Evolutionary conservation across 2,113 vertebrate genomes (phyloP).

Genomic region (Chaetura pelagica): DNA sequence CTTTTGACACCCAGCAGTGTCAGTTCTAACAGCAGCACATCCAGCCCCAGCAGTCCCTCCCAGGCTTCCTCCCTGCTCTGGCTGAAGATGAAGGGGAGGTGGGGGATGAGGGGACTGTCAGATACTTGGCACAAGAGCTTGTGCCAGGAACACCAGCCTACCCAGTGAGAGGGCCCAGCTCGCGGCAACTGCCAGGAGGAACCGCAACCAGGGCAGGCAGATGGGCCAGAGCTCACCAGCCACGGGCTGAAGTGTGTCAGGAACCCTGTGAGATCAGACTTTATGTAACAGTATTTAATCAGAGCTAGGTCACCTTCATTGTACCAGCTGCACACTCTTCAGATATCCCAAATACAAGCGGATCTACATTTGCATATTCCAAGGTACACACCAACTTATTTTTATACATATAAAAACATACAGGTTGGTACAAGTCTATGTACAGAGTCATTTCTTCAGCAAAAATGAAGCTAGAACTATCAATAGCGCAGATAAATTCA

Average conservation of each 20-base stretch:
- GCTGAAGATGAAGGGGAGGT: background rate
- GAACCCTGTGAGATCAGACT: background rate
- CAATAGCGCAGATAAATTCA: background rate
- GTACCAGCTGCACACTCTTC: rapidly evolving
- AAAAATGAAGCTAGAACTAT: background rate
- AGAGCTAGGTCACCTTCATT: background rate
- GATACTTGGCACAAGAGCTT: background rate
- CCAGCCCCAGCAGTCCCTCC: background rate
- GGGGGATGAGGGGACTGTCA: background rate
- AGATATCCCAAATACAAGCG: background rate
- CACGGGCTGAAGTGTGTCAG: background rate
- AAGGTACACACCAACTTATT: background rate
- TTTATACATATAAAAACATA: background rate
- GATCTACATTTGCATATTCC: background rate
- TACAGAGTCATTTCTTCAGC: background rate
- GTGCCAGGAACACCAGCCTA: background rate
- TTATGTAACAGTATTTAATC: background rate
- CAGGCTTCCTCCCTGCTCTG: background rate
- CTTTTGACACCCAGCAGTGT: background rate
- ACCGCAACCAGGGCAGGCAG: background rate
- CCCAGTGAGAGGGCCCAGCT: rapidly evolving
- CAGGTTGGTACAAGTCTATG: background rate
- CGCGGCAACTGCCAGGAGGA: background rate
- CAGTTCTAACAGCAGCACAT: background rate
- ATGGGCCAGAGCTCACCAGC: background rate